Percentiles rank a stretch among this genome's conserved stretches.
Conservation (phyloP, 2,888 invertebrate genomes). For the Hololepta plana region DNA sequence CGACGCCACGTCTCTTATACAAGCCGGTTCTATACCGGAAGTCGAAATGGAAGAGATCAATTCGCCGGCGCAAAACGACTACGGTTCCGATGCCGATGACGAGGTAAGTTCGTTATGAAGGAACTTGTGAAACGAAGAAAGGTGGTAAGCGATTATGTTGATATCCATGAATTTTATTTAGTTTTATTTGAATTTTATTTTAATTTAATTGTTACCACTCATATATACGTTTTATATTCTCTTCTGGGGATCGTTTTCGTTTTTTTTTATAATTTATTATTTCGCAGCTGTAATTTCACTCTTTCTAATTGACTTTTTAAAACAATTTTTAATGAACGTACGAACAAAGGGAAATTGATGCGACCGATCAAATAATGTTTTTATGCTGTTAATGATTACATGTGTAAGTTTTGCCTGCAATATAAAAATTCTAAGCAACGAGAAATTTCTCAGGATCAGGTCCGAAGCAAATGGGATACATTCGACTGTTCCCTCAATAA, state of each 20-base stretch:
- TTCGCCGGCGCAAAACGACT: slow-evolving; percentile 22
- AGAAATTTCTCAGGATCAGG: slow-evolving; percentile 26
- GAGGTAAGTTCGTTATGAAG: too few species aligned
- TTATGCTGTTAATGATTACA: slow-evolving; percentile 1
- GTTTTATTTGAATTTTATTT: too few species aligned
- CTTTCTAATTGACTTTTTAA: too few species aligned
- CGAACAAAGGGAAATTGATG: slow-evolving; percentile 6
- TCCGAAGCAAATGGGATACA: slow-evolving; percentile 69
- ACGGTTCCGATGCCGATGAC: slow-evolving; percentile 28
- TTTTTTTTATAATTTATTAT: too few species aligned
- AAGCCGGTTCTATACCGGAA: slow-evolving; percentile 65
- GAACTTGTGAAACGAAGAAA: slow-evolving; percentile 5
- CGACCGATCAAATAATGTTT: slow-evolving; percentile 6
- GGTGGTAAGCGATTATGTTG: slow-evolving; percentile 3
- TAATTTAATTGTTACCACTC: too few species aligned
- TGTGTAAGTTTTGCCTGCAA: slow-evolving; percentile 3
- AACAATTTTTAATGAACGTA: too few species aligned
- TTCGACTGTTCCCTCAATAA: slow-evolving; percentile 63
- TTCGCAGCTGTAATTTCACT: too few species aligned
- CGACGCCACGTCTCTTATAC: slow-evolving; percentile 68
- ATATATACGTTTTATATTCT: too few species aligned
- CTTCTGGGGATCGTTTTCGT: too few species aligned
- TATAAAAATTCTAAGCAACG: slow-evolving; percentile 14
- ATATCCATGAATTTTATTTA: too few species aligned
- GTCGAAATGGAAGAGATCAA: slow-evolving; percentile 58